Percentiles rank a stretch among this genome's conserved stretches.
Conservation (phyloP, 2,113 vertebrate genomes). For the Hemiprocne comata region DNA sequence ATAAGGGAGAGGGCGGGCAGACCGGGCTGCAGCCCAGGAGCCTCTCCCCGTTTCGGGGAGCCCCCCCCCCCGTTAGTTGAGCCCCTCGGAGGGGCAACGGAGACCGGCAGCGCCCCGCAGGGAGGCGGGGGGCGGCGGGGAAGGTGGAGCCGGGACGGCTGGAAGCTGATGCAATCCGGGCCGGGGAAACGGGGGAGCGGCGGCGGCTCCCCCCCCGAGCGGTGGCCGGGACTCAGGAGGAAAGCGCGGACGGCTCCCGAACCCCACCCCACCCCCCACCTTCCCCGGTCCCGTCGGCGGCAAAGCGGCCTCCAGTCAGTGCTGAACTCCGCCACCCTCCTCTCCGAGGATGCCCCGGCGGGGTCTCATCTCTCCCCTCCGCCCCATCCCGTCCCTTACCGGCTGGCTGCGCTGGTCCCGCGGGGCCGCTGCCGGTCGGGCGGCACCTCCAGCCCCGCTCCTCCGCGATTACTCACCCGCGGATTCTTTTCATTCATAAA, state of each 20-base stretch:
- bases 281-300: no score
- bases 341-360: no score
- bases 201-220: neutral
- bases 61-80: no score
- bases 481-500: constrained; percentile 88
- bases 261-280: neutral
- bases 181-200: neutral
- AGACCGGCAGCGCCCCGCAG: neutral
- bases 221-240: neutral
- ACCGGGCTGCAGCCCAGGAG: neutral
- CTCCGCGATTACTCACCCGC: constrained; percentile 82
- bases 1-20: no score
- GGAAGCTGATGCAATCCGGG: constrained; percentile 52
- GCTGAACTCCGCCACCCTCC: neutral
- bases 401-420: neutral
- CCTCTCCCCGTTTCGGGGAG: neutral
- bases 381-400: neutral
- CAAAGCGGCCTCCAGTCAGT: neutral
- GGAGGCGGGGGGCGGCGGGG: neutral
- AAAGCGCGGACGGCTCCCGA: neutral
- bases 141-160: constrained; percentile 35
- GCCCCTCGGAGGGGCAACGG: neutral
- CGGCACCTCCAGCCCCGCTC: neutral
- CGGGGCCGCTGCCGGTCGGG: constrained; percentile 34
- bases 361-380: no score